Percentiles rank a stretch among this genome's conserved stretches.
Conservation (phyloP, 2,888 invertebrate species). For the Allacma fusca region DNA sequence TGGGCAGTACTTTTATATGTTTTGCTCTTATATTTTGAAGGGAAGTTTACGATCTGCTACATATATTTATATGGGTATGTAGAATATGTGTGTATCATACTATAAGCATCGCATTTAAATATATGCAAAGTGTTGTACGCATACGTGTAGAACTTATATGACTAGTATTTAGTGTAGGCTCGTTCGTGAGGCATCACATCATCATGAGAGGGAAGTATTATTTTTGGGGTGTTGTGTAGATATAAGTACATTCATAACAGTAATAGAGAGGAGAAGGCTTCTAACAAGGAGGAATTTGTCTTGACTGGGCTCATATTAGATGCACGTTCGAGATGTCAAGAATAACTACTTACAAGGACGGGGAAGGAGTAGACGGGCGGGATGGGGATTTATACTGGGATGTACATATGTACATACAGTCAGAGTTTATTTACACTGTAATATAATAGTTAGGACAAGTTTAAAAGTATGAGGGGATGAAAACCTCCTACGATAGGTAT, state of each 20-base stretch:
- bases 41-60: no score
- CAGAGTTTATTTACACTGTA: constrained; percentile 29
- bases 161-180: background rate
- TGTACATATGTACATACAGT: background rate
- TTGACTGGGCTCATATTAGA: constrained; percentile 33
- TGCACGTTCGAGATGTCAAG: constrained; percentile 41
- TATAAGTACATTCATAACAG: no score
- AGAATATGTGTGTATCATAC: no score
- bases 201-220: no score
- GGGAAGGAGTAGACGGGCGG: background rate
- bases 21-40: no score
- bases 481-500: background rate
- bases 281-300: constrained; percentile 41
- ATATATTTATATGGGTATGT: no score
- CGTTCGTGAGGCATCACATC: no score
- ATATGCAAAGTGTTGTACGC: no score
- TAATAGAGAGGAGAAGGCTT: background rate
- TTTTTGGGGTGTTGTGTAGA: no score
- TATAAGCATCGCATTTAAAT: no score
- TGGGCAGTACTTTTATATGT: no score
- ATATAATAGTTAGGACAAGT: background rate
- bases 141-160: background rate
- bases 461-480: background rate
- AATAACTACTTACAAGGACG: background rate
- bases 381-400: background rate